A percentile compares a stretch with the other conserved stretches of the same genome.
Evolutionary conservation across 2,797 vertebrate genomes (phyloP).

Genomic region (Pipistrellus pygmaeus): DNA sequence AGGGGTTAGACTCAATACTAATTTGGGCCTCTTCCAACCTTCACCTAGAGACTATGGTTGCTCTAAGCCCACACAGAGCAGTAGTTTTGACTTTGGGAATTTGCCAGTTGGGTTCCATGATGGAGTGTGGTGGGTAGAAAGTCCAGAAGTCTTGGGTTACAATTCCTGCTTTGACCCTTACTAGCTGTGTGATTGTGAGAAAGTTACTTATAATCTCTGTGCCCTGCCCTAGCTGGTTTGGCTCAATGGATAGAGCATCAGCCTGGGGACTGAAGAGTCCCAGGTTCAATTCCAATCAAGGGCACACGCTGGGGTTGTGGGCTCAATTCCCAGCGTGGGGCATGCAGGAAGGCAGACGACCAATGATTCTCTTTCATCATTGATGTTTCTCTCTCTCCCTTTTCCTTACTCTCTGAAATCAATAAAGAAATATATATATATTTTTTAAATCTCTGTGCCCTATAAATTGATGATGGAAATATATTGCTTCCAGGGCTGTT

Average conservation of each 20-base stretch:
- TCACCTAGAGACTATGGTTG: neutral
- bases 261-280: too few species aligned
- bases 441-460: neutral
- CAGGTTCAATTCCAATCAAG: too few species aligned
- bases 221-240: neutral
- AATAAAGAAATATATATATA: too few species aligned
- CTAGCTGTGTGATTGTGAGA: neutral
- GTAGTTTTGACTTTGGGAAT: neutral
- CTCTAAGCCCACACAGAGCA: neutral
- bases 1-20: neutral
- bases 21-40: neutral
- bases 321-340: too few species aligned
- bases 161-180: neutral
- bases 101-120: neutral
- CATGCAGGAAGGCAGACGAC: too few species aligned
- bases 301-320: too few species aligned
- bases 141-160: neutral
- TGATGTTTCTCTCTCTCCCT: too few species aligned
- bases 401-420: too few species aligned
- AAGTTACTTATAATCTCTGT: neutral
- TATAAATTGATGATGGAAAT: constrained; percentile 16
- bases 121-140: neutral
- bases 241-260: too few species aligned
- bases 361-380: too few species aligned
- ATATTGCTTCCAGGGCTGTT: neutral